Evolutionary conservation across 2,113 vertebrate species (phyloP).

Genomic region (Mesitornis unicolor): DNA sequence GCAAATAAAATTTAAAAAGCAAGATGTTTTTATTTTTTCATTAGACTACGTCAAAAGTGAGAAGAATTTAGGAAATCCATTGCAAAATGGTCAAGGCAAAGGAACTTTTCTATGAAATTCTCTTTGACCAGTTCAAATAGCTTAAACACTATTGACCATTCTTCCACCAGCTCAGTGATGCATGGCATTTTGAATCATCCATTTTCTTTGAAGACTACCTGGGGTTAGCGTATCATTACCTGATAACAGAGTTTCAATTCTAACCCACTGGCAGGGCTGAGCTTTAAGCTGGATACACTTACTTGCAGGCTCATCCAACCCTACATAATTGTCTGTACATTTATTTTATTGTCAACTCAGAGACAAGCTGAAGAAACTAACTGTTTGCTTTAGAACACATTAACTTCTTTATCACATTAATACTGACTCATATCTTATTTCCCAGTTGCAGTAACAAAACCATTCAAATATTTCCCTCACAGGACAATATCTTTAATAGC

Average conservation of each 20-base stretch:
- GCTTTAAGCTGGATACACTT: slow-evolving; percentile 15
- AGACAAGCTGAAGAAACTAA: slow-evolving; percentile 67
- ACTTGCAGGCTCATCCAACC: slow-evolving; percentile 59
- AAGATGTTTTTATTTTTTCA: not conserved
- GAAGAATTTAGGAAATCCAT: not conserved
- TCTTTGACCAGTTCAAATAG: slow-evolving; percentile 29
- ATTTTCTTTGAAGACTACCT: slow-evolving; percentile 35
- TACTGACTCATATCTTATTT: slow-evolving; percentile 76
- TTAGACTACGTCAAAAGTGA: not conserved
- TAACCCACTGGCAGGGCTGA: not conserved
- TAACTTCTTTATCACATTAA: slow-evolving; percentile 77
- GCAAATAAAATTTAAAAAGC: not conserved
- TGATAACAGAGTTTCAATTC: slow-evolving; percentile 21
- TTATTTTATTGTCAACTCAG: slow-evolving; percentile 70
- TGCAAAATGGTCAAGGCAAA: not conserved
- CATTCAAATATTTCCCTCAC: slow-evolving; percentile 74
- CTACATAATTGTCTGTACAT: slow-evolving; percentile 66
- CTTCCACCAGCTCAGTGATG: slow-evolving; percentile 36
- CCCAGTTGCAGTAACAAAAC: slow-evolving; percentile 74
- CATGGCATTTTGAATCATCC: slow-evolving; percentile 53
- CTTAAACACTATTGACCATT: slow-evolving; percentile 57
- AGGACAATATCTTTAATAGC: slow-evolving; percentile 82
- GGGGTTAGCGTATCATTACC: slow-evolving; percentile 20
- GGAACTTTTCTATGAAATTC: not conserved
- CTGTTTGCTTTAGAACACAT: slow-evolving; percentile 67